Base-by-base conservation (phyloP, 2,797 vertebrate genomes). In the Harpagifer antarcticus region DNA sequence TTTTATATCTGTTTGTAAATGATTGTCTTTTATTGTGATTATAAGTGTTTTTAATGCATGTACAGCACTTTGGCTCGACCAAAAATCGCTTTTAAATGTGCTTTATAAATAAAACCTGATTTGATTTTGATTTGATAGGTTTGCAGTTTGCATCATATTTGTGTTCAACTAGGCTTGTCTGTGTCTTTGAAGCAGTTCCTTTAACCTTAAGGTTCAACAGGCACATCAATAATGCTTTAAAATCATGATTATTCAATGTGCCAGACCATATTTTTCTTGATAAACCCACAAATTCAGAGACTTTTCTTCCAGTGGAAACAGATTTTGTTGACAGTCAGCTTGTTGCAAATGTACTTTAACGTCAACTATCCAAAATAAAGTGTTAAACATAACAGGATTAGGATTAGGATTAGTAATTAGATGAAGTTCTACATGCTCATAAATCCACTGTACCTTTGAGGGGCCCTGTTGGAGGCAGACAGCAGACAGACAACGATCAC, bases 361-460 rank as follows among this genome's bases (percentile, higher is more conserved):
- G 44, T 17, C 0, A 5, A 44, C 1, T 10, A 1, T 27, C 37
- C 40, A 40, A 66, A 73, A 74, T 59, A 67, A 69, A 78, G 68
- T 54, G 68, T 67, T 42, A 33, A 1, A 50, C 2, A 16, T 66
- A 12, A 59, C 48, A 49, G 47, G 48, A 72, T 88, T 86, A 86
- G 47, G 48, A 72, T 88, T 86, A 86, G 82, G 73, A 84, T 83
- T 79, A 6, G 47, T 62, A 17, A 84, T 80, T 60, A 81, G 73
- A 52, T 19, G 23, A 68, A 42, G 48, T 14, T 49, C 11, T 15
- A 60, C 45, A 83, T 60, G 74, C 59, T 74, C 1, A 66, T 54
- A 56, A 68, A 68, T 77, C 56, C 72, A 88, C 81, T 47, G 68
- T 92, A 92, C 91, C 91, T 92, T 61, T 68, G n/a, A 45, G 33